Base-by-base conservation (phyloP, 1,140 invertebrate genomes). In the Hylaeus volcanicus region DNA sequence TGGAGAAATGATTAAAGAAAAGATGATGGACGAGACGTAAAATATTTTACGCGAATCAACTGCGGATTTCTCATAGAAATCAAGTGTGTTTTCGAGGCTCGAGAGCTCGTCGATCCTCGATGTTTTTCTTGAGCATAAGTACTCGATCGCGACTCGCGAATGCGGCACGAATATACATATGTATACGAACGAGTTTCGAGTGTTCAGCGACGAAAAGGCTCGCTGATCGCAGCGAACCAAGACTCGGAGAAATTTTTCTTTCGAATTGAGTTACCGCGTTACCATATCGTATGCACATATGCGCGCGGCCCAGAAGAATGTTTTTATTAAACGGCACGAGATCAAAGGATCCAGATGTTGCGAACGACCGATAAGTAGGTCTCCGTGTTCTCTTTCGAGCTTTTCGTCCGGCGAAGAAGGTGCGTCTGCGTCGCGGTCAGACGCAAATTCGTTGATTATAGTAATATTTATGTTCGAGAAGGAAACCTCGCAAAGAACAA, bases 261-360 rank as follows among this genome's bases (percentile, higher is more conserved):
- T 39, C 43, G 61, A 74, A 41, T 58, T 2, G 58, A 63, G 41
- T 45, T 43, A 43, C 63, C 4, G 15, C 15, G 9, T 56, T 12
- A 12, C 26, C 26, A 11, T 56, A 56, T 3, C 55, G 55, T 56
- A 3, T 11, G 55, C 12, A 56, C 55, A 56, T 11, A 41, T 43
- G 14, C 43, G 14, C 26, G 43, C 53, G 55, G 14, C 72, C 63
- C 64, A 56, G 6, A 61, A 74, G 55, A 86, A 86, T 88, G 87
- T 88, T 88, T 86, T 76, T 79, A 81, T 79, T 81, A 81, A 79
- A 80, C 88, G 88, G 87, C 74, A 39, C 56, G 66, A 83, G 73
- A 88, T 88, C 87, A 88, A 88, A 88, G 78, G n/a, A 55, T 63
- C 72, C 87, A 86, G 87, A 88, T 86, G 86, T 78, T 79, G 60